These are phyloP conservation scores for Dolichopus griseipennis DNA, from an alignment of 2,888 invertebrate species.

Conservation along the genomic window DNA sequence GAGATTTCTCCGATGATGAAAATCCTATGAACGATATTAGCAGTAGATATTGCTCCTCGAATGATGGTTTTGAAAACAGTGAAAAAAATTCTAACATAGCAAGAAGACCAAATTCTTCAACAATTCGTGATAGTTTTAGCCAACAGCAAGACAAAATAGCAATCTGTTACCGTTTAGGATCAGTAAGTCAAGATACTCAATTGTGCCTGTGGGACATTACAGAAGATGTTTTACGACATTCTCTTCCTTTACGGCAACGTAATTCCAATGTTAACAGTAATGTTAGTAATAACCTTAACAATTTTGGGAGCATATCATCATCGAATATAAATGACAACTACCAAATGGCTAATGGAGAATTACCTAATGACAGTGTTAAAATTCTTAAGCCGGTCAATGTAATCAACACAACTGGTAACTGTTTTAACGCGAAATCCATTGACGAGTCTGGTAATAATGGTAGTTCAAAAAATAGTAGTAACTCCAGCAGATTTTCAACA, in stretches of 20 bases:
- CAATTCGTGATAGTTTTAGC: slow-evolving; percentile 38
- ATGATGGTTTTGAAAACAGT: slow-evolving; percentile 34
- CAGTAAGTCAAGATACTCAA: slow-evolving; percentile 96
- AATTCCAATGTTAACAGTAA: slow-evolving; percentile 29
- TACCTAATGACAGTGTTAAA: slow-evolving; percentile 37
- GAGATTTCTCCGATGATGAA: slow-evolving; percentile 52
- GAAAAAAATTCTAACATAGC: slow-evolving; percentile 27
- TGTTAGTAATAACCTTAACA: neutral
- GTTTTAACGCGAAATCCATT: neutral
- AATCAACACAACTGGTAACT: slow-evolving; percentile 16
- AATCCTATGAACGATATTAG: slow-evolving; percentile 38
- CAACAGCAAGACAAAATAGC: slow-evolving; percentile 42
- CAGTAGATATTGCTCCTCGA: neutral
- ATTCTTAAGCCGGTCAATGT: slow-evolving; percentile 37
- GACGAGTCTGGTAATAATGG: slow-evolving; percentile 31
- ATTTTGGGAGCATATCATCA: slow-evolving; percentile 8
- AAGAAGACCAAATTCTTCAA: slow-evolving; percentile 38
- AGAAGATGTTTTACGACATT: slow-evolving; percentile 81
- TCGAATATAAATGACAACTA: slow-evolving; percentile 18
- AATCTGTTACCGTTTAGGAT: slow-evolving; percentile 77
- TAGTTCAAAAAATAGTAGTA: slow-evolving; percentile 32
- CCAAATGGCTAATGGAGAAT: slow-evolving; percentile 35
- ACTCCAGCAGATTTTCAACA: slow-evolving; percentile 42
- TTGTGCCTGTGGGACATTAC: slow-evolving; percentile 98
- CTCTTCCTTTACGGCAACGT: slow-evolving; percentile 43